Percentiles rank a stretch among this genome's conserved stretches.
Conservation (phyloP, 2,888 invertebrate species). For the Tanytarsus gracilentus region DNA sequence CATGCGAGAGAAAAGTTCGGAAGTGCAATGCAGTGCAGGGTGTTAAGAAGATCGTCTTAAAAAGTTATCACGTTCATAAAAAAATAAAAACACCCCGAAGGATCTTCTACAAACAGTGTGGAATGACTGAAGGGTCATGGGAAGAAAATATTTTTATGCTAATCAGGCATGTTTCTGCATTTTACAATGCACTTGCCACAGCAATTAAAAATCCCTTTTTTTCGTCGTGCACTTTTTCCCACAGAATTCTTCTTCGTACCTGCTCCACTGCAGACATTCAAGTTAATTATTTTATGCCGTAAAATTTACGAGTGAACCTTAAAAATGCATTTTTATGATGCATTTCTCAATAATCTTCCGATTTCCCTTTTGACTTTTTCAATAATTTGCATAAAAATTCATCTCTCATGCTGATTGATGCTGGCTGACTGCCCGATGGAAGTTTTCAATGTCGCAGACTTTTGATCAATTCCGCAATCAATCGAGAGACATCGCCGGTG, state of each 20-base stretch:
- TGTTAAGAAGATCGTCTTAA: background rate
- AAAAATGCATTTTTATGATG: constrained; percentile 7
- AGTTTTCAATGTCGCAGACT: background rate
- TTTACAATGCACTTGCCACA: constrained; percentile 13
- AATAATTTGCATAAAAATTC: background rate
- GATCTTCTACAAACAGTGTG: background rate
- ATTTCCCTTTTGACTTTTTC: background rate
- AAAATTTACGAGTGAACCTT: background rate
- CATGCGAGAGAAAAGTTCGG: constrained; percentile 6
- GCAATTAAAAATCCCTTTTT: constrained; percentile 1
- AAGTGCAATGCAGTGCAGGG: background rate
- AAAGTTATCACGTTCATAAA: constrained; percentile 10
- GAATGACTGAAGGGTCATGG: background rate
- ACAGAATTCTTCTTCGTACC: background rate
- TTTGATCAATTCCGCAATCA: constrained; percentile 13
- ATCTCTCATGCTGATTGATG: background rate
- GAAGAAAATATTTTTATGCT: constrained; percentile 15
- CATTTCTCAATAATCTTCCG: background rate
- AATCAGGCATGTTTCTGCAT: constrained; percentile 21
- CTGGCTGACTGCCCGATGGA: constrained; percentile 1
- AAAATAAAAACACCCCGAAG: background rate
- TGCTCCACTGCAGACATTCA: background rate
- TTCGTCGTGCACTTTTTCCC: background rate
- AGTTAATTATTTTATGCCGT: background rate
- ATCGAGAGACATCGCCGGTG: background rate